phyloP scores from a whole-genome alignment of 1,140 invertebrate genomes.

The Aphelenchoides besseyi region DNA sequence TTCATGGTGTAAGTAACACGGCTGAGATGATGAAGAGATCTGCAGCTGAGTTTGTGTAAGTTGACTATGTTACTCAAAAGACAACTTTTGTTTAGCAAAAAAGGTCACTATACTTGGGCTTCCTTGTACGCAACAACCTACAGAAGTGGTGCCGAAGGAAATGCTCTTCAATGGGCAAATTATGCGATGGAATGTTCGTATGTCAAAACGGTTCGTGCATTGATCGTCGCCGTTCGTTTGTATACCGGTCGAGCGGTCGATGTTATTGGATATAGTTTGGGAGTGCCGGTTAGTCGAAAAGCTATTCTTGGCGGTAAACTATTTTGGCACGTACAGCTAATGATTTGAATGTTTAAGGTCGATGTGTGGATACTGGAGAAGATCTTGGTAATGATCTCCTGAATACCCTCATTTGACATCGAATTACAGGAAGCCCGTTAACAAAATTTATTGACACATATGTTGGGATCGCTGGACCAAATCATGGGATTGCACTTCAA shows the following conservation, averaged over 20 bases:
- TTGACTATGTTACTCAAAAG: neutral
- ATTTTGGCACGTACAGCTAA: neutral
- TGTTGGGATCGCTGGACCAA: slow-evolving; percentile 59
- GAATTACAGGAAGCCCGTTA: slow-evolving; percentile 35
- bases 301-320: slow-evolving; percentile 56
- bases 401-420: no score
- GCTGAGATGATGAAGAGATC: slow-evolving; percentile 55
- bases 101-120: slow-evolving; percentile 39
- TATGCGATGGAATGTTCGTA: slow-evolving; percentile 48
- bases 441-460: slow-evolving; percentile 58
- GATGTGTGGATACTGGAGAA: slow-evolving; percentile 60
- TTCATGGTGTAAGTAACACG: slow-evolving; percentile 55
- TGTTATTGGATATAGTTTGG: slow-evolving; percentile 60
- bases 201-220: slow-evolving; percentile 52
- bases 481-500: slow-evolving; percentile 60
- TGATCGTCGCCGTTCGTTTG: slow-evolving; percentile 59
- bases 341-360: slow-evolving; percentile 30
- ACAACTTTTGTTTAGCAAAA: neutral
- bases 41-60: slow-evolving; percentile 48
- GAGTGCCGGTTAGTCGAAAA: slow-evolving; percentile 57
- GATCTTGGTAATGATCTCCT: slow-evolving; percentile 54
- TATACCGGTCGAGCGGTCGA: slow-evolving; percentile 58
- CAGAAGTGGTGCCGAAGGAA: slow-evolving; percentile 58
- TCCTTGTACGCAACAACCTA: slow-evolving; percentile 59
- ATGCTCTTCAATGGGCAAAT: slow-evolving; percentile 58